These are phyloP conservation scores for Prunella fulvescens DNA, from an alignment of 2,113 vertebrate genomes.

Conservation along the genomic window DNA sequence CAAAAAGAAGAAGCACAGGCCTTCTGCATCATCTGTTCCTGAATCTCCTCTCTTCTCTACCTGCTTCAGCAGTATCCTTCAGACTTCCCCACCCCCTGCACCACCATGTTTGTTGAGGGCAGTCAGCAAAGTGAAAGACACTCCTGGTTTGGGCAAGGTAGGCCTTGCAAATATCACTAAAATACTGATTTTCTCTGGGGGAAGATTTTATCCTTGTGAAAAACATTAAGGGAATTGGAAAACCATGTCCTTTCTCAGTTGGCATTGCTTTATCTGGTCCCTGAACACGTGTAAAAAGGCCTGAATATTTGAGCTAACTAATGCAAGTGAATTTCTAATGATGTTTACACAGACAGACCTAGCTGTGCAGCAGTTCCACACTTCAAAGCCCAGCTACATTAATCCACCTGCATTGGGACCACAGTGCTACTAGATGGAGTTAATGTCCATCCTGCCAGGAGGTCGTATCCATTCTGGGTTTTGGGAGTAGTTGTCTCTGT, in stretches of 20 bases:
- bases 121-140: conserved; percentile 95
- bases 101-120: conserved; percentile 94
- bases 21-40: conserved; percentile 73
- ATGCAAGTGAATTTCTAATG: neutral
- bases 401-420: neutral
- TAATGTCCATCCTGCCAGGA: neutral
- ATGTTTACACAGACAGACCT: neutral
- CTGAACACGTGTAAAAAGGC: neutral
- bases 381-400: neutral
- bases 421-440: neutral
- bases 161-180: neutral
- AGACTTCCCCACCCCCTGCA: conserved; percentile 87
- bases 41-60: conserved; percentile 91
- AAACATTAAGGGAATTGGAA: neutral
- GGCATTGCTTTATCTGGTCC: neutral
- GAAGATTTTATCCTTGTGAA: neutral
- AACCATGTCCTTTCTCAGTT: neutral
- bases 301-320: neutral
- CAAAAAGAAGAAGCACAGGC: conserved; percentile 92
- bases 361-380: neutral
- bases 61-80: conserved; percentile 89
- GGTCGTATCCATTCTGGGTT: neutral
- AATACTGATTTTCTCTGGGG: neutral
- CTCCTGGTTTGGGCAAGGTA: conserved; percentile 96
- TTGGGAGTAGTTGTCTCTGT: neutral